Evolutionary conservation across 2,888 invertebrate species (phyloP), one percentile per base, ranked within the genome.

Genomic region (Notodonta dromedarius): DNA sequence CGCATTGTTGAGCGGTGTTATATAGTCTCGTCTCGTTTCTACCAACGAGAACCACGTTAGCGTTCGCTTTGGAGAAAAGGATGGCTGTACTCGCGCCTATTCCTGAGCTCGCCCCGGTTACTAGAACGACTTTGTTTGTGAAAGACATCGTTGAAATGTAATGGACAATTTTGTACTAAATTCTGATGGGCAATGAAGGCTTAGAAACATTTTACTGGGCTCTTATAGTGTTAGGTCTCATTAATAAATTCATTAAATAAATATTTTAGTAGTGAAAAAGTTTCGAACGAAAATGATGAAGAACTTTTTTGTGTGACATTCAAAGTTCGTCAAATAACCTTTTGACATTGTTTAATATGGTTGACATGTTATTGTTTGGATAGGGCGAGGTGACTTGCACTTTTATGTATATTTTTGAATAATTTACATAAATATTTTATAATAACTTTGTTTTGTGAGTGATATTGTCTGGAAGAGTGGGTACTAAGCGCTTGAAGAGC

Each of bases 21-120:
- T 94, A 86, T 24, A 97, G 88, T 76, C 95, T 96, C 9, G 94
- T 94, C 51, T 87, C 80, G 85, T 96, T 96, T 68, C 97, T 92
- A 88, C 94, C 97, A 82, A 91, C 95, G 79, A 94, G 95, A 39
- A 94, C 91, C 6, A 96, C 82, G 13, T 85, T 86, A 1, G 95
- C 96, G 12, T 95, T 95, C 56, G 94, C 86, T 76, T 94, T 91
- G 2, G 95, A 94, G 76, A 96, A 95, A 62, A 95, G 91, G 2
- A 95, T 72, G 0, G 96, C 95, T 1, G 95, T 94, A n/a, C 94
- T 95, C 0, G 95, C 94, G 5, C 96, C 96, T 63, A 96, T 96
- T 0, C 96, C 96, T 4, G 95, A 95, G 77, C 95, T 95, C 0
- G 95, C 95, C 32, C 96, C 96, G 0, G 95, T 95, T 54, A 95